phyloP scores from a whole-genome alignment of 2,888 invertebrate species.

The Torymus auratus region DNA sequence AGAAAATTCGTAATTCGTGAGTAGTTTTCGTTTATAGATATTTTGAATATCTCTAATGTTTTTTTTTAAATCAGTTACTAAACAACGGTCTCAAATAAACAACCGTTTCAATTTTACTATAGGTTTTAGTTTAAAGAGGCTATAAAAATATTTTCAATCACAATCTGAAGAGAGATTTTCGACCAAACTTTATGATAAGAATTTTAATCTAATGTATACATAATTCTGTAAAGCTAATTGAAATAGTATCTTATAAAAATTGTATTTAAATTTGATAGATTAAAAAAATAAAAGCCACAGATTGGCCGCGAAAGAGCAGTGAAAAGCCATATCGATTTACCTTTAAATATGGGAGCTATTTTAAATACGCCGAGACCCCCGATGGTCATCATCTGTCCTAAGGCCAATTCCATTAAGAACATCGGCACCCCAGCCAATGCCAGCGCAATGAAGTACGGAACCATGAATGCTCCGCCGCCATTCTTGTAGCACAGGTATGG shows the following conservation, averaged over 20 bases:
- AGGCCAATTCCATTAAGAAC: slow-evolving; percentile 80
- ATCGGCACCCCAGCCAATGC: slow-evolving; percentile 80
- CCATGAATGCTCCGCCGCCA: slow-evolving; percentile 79
- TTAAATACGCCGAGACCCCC: slow-evolving; percentile 79
- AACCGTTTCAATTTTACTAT: too few species aligned
- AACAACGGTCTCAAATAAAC: too few species aligned
- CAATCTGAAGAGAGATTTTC: too few species aligned
- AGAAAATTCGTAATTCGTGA: slow-evolving; percentile 44
- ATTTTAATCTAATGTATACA: too few species aligned
- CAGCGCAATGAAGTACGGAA: slow-evolving; percentile 81
- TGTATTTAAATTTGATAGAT: neutral
- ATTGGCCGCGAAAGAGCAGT: too few species aligned
- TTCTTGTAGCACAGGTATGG: slow-evolving; percentile 80
- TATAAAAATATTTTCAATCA: too few species aligned
- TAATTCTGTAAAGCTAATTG: too few species aligned
- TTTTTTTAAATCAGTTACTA: too few species aligned
- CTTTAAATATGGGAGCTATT: slow-evolving; percentile 80
- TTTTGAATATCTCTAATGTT: neutral
- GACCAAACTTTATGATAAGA: too few species aligned
- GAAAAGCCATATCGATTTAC: slow-evolving; percentile 65
- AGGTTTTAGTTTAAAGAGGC: too few species aligned
- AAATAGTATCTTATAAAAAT: too few species aligned
- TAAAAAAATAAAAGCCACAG: neutral
- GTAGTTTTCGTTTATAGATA: neutral
- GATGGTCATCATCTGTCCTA: slow-evolving; percentile 81